A percentile compares a stretch with the other conserved stretches of the same genome.
Conservation (phyloP, 2,113 vertebrate species). For the Ginglymostoma cirratum region DNA sequence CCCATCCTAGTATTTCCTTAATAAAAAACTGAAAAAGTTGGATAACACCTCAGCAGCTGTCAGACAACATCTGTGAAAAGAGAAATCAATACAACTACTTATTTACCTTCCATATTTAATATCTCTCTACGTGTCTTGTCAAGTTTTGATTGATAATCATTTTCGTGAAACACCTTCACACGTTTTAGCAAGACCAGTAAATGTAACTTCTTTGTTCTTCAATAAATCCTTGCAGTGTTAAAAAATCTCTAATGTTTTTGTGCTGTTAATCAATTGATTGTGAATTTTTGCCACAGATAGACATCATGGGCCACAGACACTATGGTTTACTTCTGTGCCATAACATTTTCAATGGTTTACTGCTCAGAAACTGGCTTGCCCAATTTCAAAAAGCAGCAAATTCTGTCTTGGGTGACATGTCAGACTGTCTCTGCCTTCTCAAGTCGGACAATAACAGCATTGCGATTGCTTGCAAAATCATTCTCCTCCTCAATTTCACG, state of each 20-base stretch:
- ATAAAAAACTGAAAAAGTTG: not conserved
- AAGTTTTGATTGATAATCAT: not conserved
- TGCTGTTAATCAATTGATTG: not conserved
- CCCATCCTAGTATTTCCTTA: not conserved
- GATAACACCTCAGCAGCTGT: not conserved
- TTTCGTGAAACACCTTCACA: not conserved
- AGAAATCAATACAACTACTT: not conserved
- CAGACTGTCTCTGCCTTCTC: not conserved
- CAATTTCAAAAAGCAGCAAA: not conserved
- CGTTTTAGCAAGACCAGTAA: not conserved
- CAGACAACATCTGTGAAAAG: not conserved
- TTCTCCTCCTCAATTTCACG: not conserved
- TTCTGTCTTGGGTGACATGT: not conserved
- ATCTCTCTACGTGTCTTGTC: not conserved
- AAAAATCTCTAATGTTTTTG: not conserved
- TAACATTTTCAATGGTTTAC: not conserved
- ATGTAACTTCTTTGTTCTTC: not conserved
- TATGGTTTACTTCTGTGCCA: not conserved
- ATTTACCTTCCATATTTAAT: not conserved
- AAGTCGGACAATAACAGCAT: not conserved
- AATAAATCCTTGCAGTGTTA: not conserved
- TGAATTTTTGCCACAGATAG: not conserved
- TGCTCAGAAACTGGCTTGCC: not conserved
- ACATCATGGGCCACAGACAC: not conserved
- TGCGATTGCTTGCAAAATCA: no score